Percentiles rank a stretch among this genome's conserved stretches.
phyloP scores from a whole-genome alignment of 2,113 vertebrate genomes.

The Ramphastos sulfuratus region DNA sequence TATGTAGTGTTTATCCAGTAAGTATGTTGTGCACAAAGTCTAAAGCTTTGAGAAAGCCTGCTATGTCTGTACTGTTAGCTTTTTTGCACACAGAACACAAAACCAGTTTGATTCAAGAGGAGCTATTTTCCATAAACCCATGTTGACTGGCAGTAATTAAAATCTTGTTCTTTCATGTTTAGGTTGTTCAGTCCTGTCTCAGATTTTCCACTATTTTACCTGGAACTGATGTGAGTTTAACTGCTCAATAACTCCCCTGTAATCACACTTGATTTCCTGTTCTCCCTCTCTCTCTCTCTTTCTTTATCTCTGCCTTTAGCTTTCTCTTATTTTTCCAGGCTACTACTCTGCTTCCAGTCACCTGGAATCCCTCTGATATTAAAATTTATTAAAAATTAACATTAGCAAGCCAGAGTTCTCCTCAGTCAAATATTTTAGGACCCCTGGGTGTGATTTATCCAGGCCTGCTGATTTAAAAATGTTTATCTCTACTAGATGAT shows the following conservation, averaged over 20 bases:
- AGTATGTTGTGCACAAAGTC: constrained; percentile 32
- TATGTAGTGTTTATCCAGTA: constrained; percentile 43
- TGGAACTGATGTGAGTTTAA: constrained; percentile 41
- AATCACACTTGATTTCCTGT: constrained; percentile 51
- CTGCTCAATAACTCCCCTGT: constrained; percentile 26
- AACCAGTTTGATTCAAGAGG: constrained; percentile 19
- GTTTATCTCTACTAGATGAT: constrained; percentile 53
- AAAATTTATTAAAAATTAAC: constrained; percentile 69
- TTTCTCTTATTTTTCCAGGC: background rate
- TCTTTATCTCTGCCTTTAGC: background rate
- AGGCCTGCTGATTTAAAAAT: constrained; percentile 58
- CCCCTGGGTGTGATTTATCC: constrained; percentile 59
- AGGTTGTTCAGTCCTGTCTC: constrained; percentile 28
- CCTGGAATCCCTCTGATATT: constrained; percentile 49
- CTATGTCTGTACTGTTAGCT: constrained; percentile 24
- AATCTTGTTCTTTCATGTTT: constrained; percentile 61
- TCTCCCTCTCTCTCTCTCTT: background rate
- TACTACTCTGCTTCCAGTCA: constrained; percentile 43
- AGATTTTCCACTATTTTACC: constrained; percentile 42
- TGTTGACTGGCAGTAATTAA: constrained; percentile 62
- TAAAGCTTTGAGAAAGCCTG: constrained; percentile 38
- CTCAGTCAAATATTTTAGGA: constrained; percentile 52
- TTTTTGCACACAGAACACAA: constrained; percentile 40
- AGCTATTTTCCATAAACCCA: constrained; percentile 49
- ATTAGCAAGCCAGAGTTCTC: constrained; percentile 42